Evolutionary conservation across 1,140 invertebrate species (phyloP), one percentile per base, ranked within the genome.

Genomic region (Philopotamus ludificatus): DNA sequence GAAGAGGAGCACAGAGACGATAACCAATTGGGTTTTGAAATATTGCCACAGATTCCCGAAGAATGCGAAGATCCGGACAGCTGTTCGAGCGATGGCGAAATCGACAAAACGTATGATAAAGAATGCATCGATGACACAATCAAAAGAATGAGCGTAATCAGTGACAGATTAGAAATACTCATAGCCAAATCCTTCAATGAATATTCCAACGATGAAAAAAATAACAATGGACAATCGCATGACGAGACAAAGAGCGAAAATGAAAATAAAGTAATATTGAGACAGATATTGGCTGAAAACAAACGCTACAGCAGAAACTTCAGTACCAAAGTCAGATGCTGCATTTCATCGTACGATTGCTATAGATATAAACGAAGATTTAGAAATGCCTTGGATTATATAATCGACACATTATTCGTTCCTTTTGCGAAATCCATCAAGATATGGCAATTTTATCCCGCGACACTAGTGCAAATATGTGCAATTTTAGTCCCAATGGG

Each of bases 41-140:
- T 80, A 68, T 72, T 81, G 61, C 79, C 80, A 25, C 76, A 79
- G 71, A 81, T 81, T 70, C 74, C 76, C 0, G 80, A 81, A 70
- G 80, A 80, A 71, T 79, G 74, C 42, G 78, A 80, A 71, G 75
- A 75, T 18, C 76, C 72, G 53, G 75, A 49, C 15, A 59, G 41
- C 7, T 77, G 78, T 69, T 76, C 78, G 70, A 77, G 73, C 47
- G 77, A 80, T 8, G 39, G 28, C 9, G 28, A 55, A 7, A 4
- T 4, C 8, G 71, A 62, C 57, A 70, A 65, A 49, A 58, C 15
- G 16, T 50, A n/a, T 15, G 74, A 75, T 70, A 76, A 73, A 63
- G 75, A 75, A 67, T 72, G 74, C 45, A 68, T 80, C 25, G 76
- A 73, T 63, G 55, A 74, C 34, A 76, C 74, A 51, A 77, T 81